Evolutionary conservation across 2,888 invertebrate species (phyloP).

Genomic region (Piscicola geometra): DNA sequence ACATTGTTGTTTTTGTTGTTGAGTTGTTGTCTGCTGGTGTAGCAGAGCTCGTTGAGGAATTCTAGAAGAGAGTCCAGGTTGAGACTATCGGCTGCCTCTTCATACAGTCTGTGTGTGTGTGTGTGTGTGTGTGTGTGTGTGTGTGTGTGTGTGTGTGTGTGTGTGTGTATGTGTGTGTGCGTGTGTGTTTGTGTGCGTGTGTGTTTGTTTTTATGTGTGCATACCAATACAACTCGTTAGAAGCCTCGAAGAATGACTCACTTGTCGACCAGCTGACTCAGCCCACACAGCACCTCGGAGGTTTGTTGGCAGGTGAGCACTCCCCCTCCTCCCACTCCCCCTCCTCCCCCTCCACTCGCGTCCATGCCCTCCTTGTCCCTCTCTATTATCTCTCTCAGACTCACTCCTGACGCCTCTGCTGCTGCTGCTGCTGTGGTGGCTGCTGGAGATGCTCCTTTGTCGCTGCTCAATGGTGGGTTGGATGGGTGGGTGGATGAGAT

Average conservation of each 20-base stretch:
- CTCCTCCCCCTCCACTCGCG: conserved; percentile 51
- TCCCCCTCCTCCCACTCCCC: conserved; percentile 58
- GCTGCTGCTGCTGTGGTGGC: no score
- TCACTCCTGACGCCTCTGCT: neutral
- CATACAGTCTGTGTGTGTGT: conserved; percentile 66
- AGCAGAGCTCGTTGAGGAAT: conserved; percentile 75
- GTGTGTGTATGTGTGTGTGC: no score
- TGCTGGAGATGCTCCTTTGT: no score
- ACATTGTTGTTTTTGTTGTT: conserved; percentile 46
- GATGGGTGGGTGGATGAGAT: neutral
- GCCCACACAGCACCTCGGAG: conserved; percentile 79
- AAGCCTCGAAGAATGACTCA: conserved; percentile 43
- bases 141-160: no score
- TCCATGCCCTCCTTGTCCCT: neutral
- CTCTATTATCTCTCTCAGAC: neutral
- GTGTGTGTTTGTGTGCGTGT: no score
- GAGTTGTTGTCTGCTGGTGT: conserved; percentile 77
- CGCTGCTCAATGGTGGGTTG: no score
- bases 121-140: neutral
- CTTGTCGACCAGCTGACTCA: conserved; percentile 82
- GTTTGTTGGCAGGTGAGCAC: conserved; percentile 66
- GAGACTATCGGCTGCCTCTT: conserved; percentile 78
- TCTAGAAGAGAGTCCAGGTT: conserved; percentile 77
- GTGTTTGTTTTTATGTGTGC: neutral
- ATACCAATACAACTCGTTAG: no score